Base-by-base conservation (phyloP, 2,797 vertebrate genomes). In the Pseudomugil tenellus region DNA sequence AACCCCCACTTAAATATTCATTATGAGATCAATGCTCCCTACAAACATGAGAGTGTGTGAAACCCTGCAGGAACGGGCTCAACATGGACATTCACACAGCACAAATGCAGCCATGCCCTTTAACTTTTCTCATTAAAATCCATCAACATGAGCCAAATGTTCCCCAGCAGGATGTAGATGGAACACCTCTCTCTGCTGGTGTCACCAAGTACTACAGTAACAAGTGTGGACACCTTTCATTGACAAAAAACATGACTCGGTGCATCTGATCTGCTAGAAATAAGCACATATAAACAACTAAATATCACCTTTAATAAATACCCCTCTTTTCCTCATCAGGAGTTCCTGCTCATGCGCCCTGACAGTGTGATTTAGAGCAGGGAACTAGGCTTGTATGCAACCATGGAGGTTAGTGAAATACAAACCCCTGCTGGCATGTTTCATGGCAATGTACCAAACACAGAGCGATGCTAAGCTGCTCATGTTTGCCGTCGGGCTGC, bases 171-270 rank as follows among this genome's bases (percentile, higher is more conserved):
- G 54, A 62, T 53, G 26, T 1, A 52, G 0, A 13, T 52, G 69
- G 86, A 91, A 87, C 81, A 79, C 35, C 70, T 13, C 84, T 1
- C 72, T 43, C 88, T 60, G 37, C 81, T 89, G 89, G 86, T 28
- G 17, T 1, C 4, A 1, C 0, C 13, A 25, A 64, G 83, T 71
- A 90, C 70, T 85, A 19, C 89, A 86, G 23, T 0, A 4, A 57
- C 29, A 19, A 9, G 34, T 31, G 9, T 28, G 10, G 32, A 34
- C 28, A 4, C 12, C 10, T 48, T 34, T 58, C 12, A 11, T 6
- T 21, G 4, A 29, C 23, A 17, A 29, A 23, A 13, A 49, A 26
- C 4, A 49, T 19, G 26, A 25, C 5, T 29, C 41, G 17, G 6
- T 12, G 32, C 12, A 19, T 51, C 2, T 29, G 11, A 1, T 48